These are phyloP conservation scores for Tetraodon nigroviridis DNA, from an alignment of 2,113 vertebrate species.

Conservation along the genomic window DNA sequence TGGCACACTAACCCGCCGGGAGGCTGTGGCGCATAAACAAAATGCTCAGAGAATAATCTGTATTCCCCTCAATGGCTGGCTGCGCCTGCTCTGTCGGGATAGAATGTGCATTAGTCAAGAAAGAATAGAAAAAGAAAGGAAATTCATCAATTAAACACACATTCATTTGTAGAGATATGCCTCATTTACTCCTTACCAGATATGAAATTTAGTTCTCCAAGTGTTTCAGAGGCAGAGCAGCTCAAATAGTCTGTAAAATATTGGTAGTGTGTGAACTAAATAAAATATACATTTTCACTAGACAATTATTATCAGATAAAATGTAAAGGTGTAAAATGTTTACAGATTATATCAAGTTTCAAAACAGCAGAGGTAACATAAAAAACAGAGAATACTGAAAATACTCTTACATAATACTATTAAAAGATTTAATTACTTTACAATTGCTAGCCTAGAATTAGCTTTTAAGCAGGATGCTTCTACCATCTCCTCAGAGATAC, in stretches of 20 bases:
- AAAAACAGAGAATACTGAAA: no score
- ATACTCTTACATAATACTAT: no score
- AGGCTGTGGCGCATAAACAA: slow-evolving; percentile 7
- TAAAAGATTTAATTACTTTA: no score
- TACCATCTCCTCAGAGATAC: not conserved
- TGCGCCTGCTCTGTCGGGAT: slow-evolving; percentile 10
- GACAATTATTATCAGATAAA: no score
- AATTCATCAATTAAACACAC: no score
- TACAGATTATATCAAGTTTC: no score
- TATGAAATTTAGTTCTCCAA: not conserved
- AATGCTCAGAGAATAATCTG: slow-evolving; percentile 19
- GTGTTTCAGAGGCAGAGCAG: slow-evolving; percentile 20
- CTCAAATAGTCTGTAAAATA: not conserved
- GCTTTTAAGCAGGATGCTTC: not conserved
- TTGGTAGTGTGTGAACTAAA: no score
- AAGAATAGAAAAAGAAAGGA: slow-evolving; percentile 37
- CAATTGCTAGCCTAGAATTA: not conserved
- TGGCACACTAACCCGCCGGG: not conserved
- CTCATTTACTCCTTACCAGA: not conserved
- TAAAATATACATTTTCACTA: no score
- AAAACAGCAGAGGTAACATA: no score
- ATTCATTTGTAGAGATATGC: not conserved
- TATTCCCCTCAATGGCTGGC: slow-evolving; percentile 31
- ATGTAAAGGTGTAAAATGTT: no score
- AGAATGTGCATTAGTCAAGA: slow-evolving; percentile 7